Evolutionary conservation across 2,888 invertebrate species (phyloP).

Genomic region (Vannuccia rotundouncinata): DNA sequence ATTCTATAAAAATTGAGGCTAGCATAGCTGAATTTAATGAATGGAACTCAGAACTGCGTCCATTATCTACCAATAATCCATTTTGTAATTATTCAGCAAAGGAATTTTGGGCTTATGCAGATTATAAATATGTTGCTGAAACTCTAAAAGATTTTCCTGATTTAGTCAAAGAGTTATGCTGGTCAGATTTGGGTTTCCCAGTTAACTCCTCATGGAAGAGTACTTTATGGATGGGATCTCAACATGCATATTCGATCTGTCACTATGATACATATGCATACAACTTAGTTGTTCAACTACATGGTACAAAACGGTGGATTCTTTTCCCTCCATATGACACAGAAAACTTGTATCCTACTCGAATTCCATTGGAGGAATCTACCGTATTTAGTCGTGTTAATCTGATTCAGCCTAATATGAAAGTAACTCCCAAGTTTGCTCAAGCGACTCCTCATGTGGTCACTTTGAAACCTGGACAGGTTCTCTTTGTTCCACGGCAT

Average conservation of each 20-base stretch:
- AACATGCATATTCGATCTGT: constrained; percentile 81
- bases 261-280: constrained; percentile 89
- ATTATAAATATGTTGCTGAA: constrained; percentile 33
- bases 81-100: constrained; percentile 16
- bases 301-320: constrained; percentile 75
- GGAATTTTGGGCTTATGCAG: constrained; percentile 36
- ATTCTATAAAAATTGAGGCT: not conserved
- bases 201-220: not conserved
- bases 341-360: constrained; percentile 65
- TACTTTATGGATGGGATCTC: constrained; percentile 70
- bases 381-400: constrained; percentile 80
- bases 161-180: constrained; percentile 33
- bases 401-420: constrained; percentile 62
- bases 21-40: not conserved
- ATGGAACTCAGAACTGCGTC: not conserved
- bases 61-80: not conserved
- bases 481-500: constrained; percentile 75
- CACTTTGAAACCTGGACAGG: constrained; percentile 73
- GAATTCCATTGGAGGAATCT: constrained; percentile 91
- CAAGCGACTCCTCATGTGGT: constrained; percentile 59
- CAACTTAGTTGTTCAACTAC: constrained; percentile 76
- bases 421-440: constrained; percentile 46
- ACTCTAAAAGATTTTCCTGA: not conserved
- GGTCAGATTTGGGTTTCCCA: constrained; percentile 25
- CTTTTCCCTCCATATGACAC: constrained; percentile 74